These are phyloP conservation scores for Meliscaeva auricollis DNA, from an alignment of 2,888 invertebrate species.

Conservation along the genomic window DNA sequence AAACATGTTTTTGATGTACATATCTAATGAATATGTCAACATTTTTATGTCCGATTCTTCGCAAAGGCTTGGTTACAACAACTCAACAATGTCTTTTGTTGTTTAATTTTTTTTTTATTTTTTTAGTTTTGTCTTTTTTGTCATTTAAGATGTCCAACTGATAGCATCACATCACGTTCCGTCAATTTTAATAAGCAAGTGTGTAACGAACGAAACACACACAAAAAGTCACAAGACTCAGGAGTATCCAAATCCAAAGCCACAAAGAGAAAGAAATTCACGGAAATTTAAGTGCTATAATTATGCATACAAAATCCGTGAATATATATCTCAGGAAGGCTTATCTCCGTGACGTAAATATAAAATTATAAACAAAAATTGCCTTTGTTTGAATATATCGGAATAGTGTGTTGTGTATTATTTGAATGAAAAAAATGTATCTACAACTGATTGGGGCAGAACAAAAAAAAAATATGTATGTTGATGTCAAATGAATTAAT, in stretches of 20 bases:
- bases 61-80: slow-evolving; percentile 40
- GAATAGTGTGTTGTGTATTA: slow-evolving; percentile 5
- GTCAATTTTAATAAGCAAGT: slow-evolving; percentile 69
- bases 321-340: slow-evolving; percentile 43
- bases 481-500: slow-evolving; percentile 29
- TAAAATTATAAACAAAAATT: slow-evolving; percentile 42
- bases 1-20: slow-evolving; percentile 68
- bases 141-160: slow-evolving; percentile 61
- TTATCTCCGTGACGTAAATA: slow-evolving; percentile 64
- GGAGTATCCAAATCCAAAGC: slow-evolving; percentile 7
- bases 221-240: background rate
- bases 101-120: slow-evolving; percentile 4
- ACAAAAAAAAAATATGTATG: background rate
- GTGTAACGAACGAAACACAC: slow-evolving; percentile 43
- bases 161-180: slow-evolving; percentile 71
- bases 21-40: slow-evolving; percentile 70
- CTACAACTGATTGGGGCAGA: slow-evolving; percentile 11
- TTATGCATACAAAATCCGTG: slow-evolving; percentile 39
- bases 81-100: slow-evolving; percentile 17
- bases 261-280: slow-evolving; percentile 64
- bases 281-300: slow-evolving; percentile 57
- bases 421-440: slow-evolving; percentile 36
- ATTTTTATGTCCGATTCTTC: slow-evolving; percentile 36
- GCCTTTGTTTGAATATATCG: slow-evolving; percentile 47
- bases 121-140: slow-evolving; percentile 18